Evolutionary conservation across 23 tunicate species (phyloP).

Genomic region (Styela clava): DNA sequence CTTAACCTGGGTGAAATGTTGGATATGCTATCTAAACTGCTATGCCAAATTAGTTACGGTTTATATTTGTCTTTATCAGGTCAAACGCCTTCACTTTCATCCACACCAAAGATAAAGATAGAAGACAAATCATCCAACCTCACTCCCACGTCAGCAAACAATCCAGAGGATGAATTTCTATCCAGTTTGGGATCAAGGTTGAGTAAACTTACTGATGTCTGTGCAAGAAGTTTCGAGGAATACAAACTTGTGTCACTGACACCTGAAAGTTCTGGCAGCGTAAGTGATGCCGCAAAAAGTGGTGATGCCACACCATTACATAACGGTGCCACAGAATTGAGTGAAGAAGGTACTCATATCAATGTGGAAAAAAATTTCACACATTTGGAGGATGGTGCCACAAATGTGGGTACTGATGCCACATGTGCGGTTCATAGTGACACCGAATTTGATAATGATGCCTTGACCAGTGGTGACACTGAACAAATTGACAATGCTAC

Average conservation of each 20-base stretch:
- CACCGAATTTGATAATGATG: not conserved
- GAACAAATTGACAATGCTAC: not conserved
- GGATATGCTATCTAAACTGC: no score
- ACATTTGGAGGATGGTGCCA: constrained; percentile 6
- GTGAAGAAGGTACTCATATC: not conserved
- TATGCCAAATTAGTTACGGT: no score
- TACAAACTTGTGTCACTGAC: constrained; percentile 33
- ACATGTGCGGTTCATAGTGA: not conserved
- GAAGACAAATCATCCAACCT: not conserved
- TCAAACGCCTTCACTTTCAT: not conserved
- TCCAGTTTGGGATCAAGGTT: constrained; percentile 29
- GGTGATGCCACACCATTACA: constrained; percentile 1
- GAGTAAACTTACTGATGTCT: constrained; percentile 24
- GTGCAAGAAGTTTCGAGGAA: not conserved
- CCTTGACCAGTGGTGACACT: not conserved
- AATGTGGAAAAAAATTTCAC: not conserved
- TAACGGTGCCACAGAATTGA: not conserved
- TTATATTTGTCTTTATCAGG: no score
- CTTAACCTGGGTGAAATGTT: no score
- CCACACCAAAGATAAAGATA: constrained; percentile 7
- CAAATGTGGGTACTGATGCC: constrained; percentile 3
- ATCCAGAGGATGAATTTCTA: constrained; percentile 25
- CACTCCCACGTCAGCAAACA: not conserved
- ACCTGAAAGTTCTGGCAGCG: constrained; percentile 14
- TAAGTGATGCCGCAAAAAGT: constrained; percentile 12